Base-by-base conservation (phyloP, 2,113 vertebrate genomes). In the Rattus norvegicus region DNA sequence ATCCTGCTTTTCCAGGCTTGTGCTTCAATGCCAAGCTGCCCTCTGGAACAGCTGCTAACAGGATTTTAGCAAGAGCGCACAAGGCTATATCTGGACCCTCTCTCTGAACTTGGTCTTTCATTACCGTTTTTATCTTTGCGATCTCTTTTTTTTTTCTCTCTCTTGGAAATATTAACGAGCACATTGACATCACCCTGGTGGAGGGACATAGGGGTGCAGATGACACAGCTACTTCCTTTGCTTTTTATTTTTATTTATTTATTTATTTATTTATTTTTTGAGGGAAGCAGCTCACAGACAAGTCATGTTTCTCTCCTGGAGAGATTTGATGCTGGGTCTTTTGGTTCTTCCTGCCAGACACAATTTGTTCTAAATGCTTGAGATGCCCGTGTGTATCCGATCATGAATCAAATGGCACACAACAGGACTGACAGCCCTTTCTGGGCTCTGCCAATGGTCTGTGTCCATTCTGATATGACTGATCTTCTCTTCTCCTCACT, bases 111-210 rank as follows among this genome's bases (percentile, higher is more conserved):
- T 59, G 33, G 24, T 28, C 52, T 70, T 75, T 24, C 24, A 75
- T 80, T 39, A 72, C 26, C 72, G 72, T 67, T 88, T 88, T 91
- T 56, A 88, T 49, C n/a, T 72, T 92, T 89, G 4, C 19, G 22
- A 70, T 47, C 11, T 56, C 7, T 90, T 39, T 33, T 90, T 91
- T 83, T n/a, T 43, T 19, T 90, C 20, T 43, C 24, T 90, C 20
- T 63, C 36, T 94, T 91, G 8, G 43, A 88, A 88, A 92, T 65
- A 87, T 80, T 33, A 75, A n/a, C 13, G 80, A 83, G 69, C 94
- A 70, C 90, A 28, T 47, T 97, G 61, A 47, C n/a, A 77, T 89
- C 39, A 81, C 56, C 17, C 70, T 12, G 47, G 22, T 61, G 54
- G 49, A 94, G 11, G 20, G 90, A 90, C 65, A 8, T 5, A 69